Percentiles rank a stretch among this genome's conserved stretches.
Evolutionary conservation across 2,113 vertebrate species (phyloP).

Genomic region (Catagonus wagneri): DNA sequence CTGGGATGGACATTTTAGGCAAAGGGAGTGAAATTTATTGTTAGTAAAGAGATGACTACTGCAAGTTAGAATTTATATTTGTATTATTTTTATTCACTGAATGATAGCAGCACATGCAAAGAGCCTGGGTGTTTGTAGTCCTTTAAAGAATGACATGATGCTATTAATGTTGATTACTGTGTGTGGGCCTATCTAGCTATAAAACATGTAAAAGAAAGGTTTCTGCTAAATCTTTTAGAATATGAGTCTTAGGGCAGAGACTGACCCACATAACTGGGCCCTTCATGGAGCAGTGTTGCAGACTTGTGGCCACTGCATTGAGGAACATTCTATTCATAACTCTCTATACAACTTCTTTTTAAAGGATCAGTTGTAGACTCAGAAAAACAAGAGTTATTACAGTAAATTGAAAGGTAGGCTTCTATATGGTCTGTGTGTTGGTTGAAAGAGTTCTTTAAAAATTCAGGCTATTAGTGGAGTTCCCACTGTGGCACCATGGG

Average conservation of each 20-base stretch:
- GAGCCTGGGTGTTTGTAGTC: not conserved
- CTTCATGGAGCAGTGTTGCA: not conserved
- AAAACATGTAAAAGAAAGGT: not conserved
- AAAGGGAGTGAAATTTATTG: not conserved
- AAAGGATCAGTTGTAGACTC: conserved; percentile 7
- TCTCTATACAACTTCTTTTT: not conserved
- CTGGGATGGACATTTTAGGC: not conserved
- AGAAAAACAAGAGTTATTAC: not conserved
- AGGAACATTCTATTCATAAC: not conserved
- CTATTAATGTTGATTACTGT: not conserved
- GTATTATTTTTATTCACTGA: not conserved
- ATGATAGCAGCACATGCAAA: not conserved
- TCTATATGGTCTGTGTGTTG: not conserved
- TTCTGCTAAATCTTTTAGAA: not conserved
- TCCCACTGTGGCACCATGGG: too few species aligned
- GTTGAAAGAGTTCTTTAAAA: not conserved
- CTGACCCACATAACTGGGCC: not conserved
- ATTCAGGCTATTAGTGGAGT: not conserved
- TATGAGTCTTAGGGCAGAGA: not conserved
- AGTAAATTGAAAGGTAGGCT: not conserved
- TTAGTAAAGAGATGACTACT: not conserved
- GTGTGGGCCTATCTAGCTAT: not conserved
- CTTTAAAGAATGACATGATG: not conserved
- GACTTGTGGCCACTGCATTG: not conserved
- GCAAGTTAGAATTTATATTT: not conserved